phyloP scores from a whole-genome alignment of 2,888 invertebrate species.

The Agriopis leucophaearia region DNA sequence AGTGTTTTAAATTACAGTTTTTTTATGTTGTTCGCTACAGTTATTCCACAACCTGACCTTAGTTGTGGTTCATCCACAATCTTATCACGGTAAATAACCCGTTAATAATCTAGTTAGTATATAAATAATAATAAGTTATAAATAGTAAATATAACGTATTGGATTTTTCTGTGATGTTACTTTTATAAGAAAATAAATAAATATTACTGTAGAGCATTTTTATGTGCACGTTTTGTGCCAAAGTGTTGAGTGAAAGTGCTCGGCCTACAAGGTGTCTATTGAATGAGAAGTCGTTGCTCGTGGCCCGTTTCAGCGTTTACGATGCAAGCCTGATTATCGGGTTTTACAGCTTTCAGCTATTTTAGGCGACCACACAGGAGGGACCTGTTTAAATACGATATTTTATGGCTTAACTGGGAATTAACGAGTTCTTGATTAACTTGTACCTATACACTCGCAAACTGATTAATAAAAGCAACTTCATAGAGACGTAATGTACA shows the following conservation, averaged over 20 bases:
- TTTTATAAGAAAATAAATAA: too few relatives aligned
- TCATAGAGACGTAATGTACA: background rate
- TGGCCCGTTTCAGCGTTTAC: slow-evolving; percentile 13
- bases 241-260: slow-evolving; percentile 3
- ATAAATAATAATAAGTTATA: too few relatives aligned
- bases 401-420: slow-evolving; percentile 7
- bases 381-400: slow-evolving; percentile 1
- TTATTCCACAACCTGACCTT: too few relatives aligned
- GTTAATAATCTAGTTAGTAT: too few relatives aligned
- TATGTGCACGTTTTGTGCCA: background rate
- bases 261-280: background rate
- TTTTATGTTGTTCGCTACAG: too few relatives aligned
- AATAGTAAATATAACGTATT: too few relatives aligned
- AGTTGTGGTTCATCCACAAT: too few relatives aligned
- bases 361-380: slow-evolving; percentile 18
- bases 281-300: background rate
- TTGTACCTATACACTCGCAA: background rate
- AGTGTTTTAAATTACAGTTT: too few relatives aligned
- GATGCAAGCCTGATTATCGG: slow-evolving; percentile 11
- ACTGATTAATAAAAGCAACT: background rate
- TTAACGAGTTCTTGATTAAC: slow-evolving; percentile 10
- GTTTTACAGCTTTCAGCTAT: slow-evolving; percentile 18
- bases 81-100: too few relatives aligned
- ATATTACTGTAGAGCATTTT: background rate
- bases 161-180: too few relatives aligned